Conservation (phyloP, 2,113 vertebrate species). For the Callorhinus ursinus region DNA sequence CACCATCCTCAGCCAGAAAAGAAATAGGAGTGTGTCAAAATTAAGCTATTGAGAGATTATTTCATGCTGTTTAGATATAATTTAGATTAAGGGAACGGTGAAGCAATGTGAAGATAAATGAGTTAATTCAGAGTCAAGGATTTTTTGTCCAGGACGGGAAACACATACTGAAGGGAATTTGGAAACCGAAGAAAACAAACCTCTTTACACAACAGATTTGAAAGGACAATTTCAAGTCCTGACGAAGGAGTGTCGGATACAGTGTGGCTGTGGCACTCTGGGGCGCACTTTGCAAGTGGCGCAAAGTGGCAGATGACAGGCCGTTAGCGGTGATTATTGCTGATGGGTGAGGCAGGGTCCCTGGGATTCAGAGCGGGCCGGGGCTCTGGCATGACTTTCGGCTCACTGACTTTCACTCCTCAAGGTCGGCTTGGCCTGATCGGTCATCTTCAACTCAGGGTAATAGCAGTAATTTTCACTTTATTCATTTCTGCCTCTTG, state of each 20-base stretch:
- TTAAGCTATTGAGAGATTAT: neutral
- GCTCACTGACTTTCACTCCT: conserved; percentile 31
- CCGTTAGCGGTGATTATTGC: neutral
- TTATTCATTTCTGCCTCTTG: conserved; percentile 60
- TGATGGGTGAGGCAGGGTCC: neutral
- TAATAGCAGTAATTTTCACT: conserved; percentile 63
- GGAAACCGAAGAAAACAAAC: neutral
- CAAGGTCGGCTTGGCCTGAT: conserved; percentile 11
- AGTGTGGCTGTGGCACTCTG: neutral
- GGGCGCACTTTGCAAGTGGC: neutral
- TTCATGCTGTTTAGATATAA: neutral
- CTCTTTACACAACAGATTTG: conserved; percentile 6
- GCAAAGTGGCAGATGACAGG: neutral
- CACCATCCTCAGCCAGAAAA: neutral
- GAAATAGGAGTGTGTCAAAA: neutral
- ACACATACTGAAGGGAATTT: neutral
- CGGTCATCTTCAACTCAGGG: conserved; percentile 32
- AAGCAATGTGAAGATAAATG: neutral
- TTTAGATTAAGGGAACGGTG: neutral
- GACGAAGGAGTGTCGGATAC: neutral
- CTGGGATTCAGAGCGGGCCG: neutral
- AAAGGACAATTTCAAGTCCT: neutral
- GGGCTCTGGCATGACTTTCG: neutral
- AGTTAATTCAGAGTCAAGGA: neutral
- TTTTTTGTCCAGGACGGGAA: neutral